These are phyloP conservation scores for Oasisia sp. DNA, from an alignment of 2,888 invertebrate species.

Conservation along the genomic window DNA sequence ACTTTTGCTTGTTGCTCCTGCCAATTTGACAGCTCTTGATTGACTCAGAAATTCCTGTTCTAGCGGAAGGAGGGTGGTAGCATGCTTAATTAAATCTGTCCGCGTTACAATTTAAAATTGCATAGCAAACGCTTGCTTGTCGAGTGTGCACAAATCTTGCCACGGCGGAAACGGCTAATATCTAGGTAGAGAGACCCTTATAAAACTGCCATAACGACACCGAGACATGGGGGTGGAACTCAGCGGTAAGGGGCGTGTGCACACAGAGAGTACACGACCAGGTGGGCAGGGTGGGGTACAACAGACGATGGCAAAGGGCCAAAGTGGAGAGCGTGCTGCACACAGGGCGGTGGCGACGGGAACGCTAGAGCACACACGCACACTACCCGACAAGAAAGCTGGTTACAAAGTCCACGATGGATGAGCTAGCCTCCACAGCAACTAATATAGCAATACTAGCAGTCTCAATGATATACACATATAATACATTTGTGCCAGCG, in stretches of 20 bases:
- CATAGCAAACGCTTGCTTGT: background rate
- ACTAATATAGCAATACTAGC: conserved; percentile 17
- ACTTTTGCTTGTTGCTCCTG: background rate
- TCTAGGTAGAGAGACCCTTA: background rate
- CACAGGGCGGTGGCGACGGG: background rate
- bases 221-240: background rate
- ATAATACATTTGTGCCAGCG: background rate
- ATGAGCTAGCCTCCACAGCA: conserved; percentile 6
- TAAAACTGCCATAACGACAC: background rate
- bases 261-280: background rate
- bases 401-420: background rate
- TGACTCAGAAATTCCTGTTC: background rate
- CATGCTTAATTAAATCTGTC: background rate
- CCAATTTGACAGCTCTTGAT: background rate
- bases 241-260: background rate
- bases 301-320: background rate
- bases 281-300: background rate
- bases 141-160: background rate
- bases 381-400: background rate
- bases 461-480: background rate
- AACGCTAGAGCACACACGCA: background rate
- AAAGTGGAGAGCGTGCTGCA: background rate
- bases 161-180: background rate
- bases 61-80: background rate
- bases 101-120: background rate